Base-by-base conservation (phyloP, 1,140 invertebrate genomes). In the Anoplophora glabripennis region DNA sequence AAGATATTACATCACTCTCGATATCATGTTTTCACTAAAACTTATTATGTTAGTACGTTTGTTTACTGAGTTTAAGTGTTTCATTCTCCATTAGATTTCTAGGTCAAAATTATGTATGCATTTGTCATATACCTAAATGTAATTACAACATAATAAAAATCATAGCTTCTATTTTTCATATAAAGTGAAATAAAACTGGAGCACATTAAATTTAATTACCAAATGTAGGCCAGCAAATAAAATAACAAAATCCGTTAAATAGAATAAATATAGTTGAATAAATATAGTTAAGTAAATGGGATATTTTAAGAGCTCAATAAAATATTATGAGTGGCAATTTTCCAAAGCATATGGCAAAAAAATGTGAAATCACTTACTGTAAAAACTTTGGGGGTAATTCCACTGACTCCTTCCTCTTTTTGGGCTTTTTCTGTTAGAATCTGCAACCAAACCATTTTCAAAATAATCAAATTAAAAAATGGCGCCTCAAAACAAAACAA, bases 401-500 rank as follows among this genome's bases (percentile, higher is more conserved):
- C 87, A 64, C 83, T 81, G 45, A 86, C 71, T 21, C 79, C 79
- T 72, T 86, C 84, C 65, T 88, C 85, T 38, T 83, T 79, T 28
- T 82, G 78, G 8, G 84, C 78, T 42, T 82, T 80, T 65, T 87
- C 82, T 1, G 78, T 77, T 49, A 88, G 71, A 67, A 83, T 80
- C 87, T 89, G 76, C 0, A 78, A 80, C 68, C 67, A 53, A 55
- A 53, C n/a, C 45, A 47, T 47, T 15, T 56, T 48, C 10, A 12
- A 47, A 33, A 37, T 8, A 59, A 59, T 5, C 48, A 15, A 49
- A 38, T 51, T n/a, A 4, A 51, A 63, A 61, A 45, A 49, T 59
- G 48, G 35, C 55, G 57, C 58, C 56, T 53, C 41, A 37, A 61
- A 56, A 57, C 57, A 51, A 48, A 36, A 28, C 52, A 48, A 54